A percentile compares a stretch with the other conserved stretches of the same genome.
Evolutionary conservation across 2,888 invertebrate genomes (phyloP).

Genomic region (Cataglyphis rosenhaueri): DNA sequence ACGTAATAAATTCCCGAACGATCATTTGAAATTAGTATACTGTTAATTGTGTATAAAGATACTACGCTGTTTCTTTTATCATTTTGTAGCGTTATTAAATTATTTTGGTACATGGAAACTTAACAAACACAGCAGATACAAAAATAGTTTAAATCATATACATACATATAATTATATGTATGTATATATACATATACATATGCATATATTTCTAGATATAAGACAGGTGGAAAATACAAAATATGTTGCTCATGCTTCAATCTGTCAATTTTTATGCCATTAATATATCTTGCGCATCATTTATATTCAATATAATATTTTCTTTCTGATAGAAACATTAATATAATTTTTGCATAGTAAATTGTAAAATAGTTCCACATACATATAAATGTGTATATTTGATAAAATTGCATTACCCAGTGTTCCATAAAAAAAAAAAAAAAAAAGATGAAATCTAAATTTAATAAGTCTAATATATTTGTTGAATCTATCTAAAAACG

Average conservation of each 20-base stretch:
- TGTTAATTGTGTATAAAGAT: constrained; percentile 58
- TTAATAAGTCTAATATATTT: not conserved
- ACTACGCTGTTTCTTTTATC: constrained; percentile 7
- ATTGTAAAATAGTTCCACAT: constrained; percentile 11
- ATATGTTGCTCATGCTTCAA: constrained; percentile 12
- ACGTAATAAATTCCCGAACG: constrained; percentile 34
- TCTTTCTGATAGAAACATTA: constrained; percentile 15
- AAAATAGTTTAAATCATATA: constrained; percentile 51
- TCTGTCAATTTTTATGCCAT: constrained; percentile 11
- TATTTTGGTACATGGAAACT: constrained; percentile 63
- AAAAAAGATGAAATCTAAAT: not conserved
- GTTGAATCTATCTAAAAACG: not conserved
- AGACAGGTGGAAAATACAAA: constrained; percentile 43
- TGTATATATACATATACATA: not conserved
- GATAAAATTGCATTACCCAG: constrained; percentile 49
- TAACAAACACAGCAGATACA: constrained; percentile 68
- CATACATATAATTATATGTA: not conserved
- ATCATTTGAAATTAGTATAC: constrained; percentile 60
- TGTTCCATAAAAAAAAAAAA: constrained; percentile 45
- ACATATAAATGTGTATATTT: constrained; percentile 3
- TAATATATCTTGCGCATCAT: constrained; percentile 24
- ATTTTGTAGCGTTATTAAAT: constrained; percentile 29
- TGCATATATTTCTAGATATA: constrained; percentile 13
- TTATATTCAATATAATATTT: constrained; percentile 27
- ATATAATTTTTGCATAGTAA: constrained; percentile 18